Evolutionary conservation across 2,113 vertebrate genomes (phyloP), one percentile per base, ranked within the genome.

Genomic region (Cichladusa arquata): DNA sequence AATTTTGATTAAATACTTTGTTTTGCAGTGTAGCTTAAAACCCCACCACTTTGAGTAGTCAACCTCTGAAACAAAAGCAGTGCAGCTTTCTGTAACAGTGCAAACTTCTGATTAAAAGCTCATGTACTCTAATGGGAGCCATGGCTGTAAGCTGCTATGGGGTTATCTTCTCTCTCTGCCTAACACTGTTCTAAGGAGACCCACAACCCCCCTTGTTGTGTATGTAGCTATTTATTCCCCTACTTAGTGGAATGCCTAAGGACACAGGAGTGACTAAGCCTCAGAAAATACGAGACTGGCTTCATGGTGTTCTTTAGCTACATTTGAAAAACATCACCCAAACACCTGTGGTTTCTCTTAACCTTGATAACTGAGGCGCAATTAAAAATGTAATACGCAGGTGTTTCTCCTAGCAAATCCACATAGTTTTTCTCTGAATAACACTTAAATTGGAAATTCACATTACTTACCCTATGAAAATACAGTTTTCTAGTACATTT

Each of bases 1-100:
- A 98, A 98, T 97, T 99, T 99, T 14, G 98, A 99, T 58, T 99
- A 98, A 95, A 56, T 36, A 42, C 93, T 93, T 70, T 20, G 73
- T 81, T 96, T 94, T 95, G 86, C 70, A 69, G 57, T 53, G 91
- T 94, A 96, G 95, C 74, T 96, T 88, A 36, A 60, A 88, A n/a
- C 45, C 6, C 50, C 24, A 51, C 14, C 66, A 58, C 78, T 44
- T 90, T 11, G 31, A 86, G 47, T 73, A 96, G 95, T 76, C 54
- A 85, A 84, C 33, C 66, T 61, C 19, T 3, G 17, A 95, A 73
- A 73, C 66, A 62, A 64, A 26, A 74, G 12, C 71, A 86, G 72
- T 28, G 31, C 88, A 76, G 81, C 94, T 95, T 60, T 33, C 48
- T 29, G 54, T 42, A 90, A 70, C 86, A 20, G 28, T 9, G 56